phyloP scores from a whole-genome alignment of 2,797 vertebrate species.

The Dermochelys coriacea region DNA sequence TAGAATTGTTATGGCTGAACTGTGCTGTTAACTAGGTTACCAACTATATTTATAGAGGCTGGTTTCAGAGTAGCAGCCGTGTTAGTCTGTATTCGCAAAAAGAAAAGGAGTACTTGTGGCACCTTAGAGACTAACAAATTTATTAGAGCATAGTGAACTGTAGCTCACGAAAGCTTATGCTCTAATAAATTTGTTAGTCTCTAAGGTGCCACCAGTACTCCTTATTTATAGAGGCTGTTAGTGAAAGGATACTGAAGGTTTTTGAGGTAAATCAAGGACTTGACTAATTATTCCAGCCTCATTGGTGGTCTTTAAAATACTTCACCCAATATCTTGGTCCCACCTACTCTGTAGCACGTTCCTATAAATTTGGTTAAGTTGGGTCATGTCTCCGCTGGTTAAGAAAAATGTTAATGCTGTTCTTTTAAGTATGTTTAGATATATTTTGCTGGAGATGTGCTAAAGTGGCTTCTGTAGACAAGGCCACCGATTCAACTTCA shows the following conservation, averaged over 20 bases:
- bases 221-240: not conserved
- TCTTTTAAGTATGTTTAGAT: not conserved
- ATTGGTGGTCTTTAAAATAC: not conserved
- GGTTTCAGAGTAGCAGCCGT: no score
- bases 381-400: not conserved
- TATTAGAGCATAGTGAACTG: no score
- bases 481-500: not conserved
- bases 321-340: not conserved
- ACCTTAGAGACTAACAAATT: no score
- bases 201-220: no score
- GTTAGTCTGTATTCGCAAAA: no score
- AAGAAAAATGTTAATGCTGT: not conserved
- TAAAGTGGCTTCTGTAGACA: not conserved
- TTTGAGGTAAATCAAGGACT: not conserved
- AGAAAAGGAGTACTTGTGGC: no score
- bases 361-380: not conserved
- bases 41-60: not conserved
- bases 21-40: no score
- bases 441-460: not conserved
- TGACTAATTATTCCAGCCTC: not conserved
- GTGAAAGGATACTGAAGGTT: not conserved
- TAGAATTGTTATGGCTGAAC: no score
- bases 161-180: no score
- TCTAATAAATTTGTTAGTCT: no score
- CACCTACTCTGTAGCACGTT: not conserved